Base-by-base conservation (phyloP, 2,888 invertebrate species). In the Drosophila maculinotata region DNA sequence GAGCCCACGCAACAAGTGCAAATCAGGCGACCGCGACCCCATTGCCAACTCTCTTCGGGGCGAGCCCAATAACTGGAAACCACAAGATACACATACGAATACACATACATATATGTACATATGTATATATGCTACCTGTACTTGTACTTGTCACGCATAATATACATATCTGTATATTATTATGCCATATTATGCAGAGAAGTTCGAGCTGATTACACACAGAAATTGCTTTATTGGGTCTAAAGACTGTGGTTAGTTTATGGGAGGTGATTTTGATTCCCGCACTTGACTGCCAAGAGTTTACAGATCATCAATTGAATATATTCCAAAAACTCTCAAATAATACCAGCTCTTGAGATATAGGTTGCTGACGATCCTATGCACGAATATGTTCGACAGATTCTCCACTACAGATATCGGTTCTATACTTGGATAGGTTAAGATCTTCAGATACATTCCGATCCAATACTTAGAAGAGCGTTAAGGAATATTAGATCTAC, bases 1-100 rank as follows among this genome's bases (percentile, higher is more conserved):
- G 58, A 58, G 60, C 87, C 85, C 75, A 79, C 87, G 86, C 79
- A 68, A 54, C 76, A 79, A 71, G 54, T 64, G 79, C 69, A 69
- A 68, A 73, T 57, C 56, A 42, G 66, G 45, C 62, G 69, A 53
- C 28, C 53, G 39, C 75, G 66, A 65, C 53, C 64, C 64, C 76
- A 70, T 56, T 52, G 45, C 63, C 23, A 39, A 14, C 51, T 51
- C 63, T 51, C 58, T 53, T 20, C 31, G 14, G 30, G 49, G 28
- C 48, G 44, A 28, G 44, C 47, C 47, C 42, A 35, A 38, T 35
- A 75, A 63, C 64, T 41, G 52, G 36, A 17, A 51, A 39, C 53
- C 26, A 33, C 65, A 63, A 70, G 54, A 66, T 51, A 51, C 66
- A 54, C 26, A 15, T 41, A 14, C 26, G n/a, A n/a, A n/a, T n/a